Base-by-base conservation (phyloP, 2,888 invertebrate genomes). In the Xiphydria camelus region DNA sequence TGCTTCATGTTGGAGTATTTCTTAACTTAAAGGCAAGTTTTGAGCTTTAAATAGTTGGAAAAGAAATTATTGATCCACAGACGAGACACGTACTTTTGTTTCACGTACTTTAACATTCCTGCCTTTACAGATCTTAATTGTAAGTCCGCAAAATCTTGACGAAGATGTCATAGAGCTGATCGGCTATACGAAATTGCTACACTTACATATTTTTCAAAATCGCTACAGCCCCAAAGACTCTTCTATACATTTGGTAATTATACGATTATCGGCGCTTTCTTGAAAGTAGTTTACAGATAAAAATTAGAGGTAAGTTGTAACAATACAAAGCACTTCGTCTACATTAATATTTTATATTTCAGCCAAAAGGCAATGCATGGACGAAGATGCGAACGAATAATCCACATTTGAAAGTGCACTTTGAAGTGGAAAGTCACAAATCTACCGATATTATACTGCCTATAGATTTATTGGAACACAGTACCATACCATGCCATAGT, bases 1-100 rank as follows among this genome's bases (percentile, higher is more conserved):
- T 91, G 14, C 76, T 89, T 49, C 89, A 91, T 62, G 82, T 87
- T 18, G 88, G 88, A 1, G 82, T 88, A 19, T 91, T 92, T 68
- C 69, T 88, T 17, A 87, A 88, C 69, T 79, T 92, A 42, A 78
- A 82, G 64, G 87, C 84, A 72, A 68, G 64, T 60, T 18, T 23
- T n/a, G n/a, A n/a, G n/a, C n/a, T n/a, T n/a, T n/a, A n/a, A n/a
- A n/a, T n/a, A n/a, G n/a, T n/a, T n/a, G n/a, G n/a, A n/a, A n/a
- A n/a, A n/a, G n/a, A n/a, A n/a, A n/a, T n/a, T n/a, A n/a, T n/a
- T n/a, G n/a, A n/a, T n/a, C n/a, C n/a, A n/a, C n/a, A n/a, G n/a
- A n/a, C n/a, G n/a, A n/a, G n/a, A n/a, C n/a, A n/a, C n/a, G 26
- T 35, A 21, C 12, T 23, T 41, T 22, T n/a, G n/a, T n/a, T n/a